Evolutionary conservation across 2,888 invertebrate species (phyloP).

Genomic region (Hemithea aestivaria): DNA sequence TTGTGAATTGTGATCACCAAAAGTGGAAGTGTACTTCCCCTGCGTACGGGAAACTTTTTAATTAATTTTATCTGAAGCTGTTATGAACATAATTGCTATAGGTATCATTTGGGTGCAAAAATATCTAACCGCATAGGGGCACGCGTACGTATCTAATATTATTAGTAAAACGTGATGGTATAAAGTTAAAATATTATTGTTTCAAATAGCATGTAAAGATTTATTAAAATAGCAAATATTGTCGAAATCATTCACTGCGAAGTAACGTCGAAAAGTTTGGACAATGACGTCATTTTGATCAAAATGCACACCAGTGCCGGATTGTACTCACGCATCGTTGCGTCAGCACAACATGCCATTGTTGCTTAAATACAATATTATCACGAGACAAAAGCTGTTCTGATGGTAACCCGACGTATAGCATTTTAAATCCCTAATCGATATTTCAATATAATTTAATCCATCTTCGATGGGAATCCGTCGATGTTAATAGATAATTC

Average conservation of each 20-base stretch:
- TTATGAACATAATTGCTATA: too few species aligned
- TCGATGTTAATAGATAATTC: conserved; percentile 18
- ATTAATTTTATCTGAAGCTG: too few species aligned
- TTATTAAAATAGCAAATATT: background rate
- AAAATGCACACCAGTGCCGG: conserved; percentile 6
- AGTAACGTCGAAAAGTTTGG: conserved; percentile 11
- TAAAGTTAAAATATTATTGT: conserved; percentile 1
- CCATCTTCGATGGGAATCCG: conserved; percentile 22
- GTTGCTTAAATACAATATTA: conserved; percentile 47
- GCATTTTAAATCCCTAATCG: conserved; percentile 44
- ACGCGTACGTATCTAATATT: too few species aligned
- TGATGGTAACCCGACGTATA: conserved; percentile 35
- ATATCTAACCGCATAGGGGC: too few species aligned
- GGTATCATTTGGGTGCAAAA: too few species aligned
- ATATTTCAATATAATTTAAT: conserved; percentile 45
- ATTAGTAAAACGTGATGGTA: too few species aligned
- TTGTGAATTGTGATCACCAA: too few species aligned
- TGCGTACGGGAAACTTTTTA: too few species aligned
- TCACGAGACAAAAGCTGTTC: conserved; percentile 51
- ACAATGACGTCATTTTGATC: conserved; percentile 13
- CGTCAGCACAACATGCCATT: conserved; percentile 51
- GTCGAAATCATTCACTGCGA: conserved; percentile 1
- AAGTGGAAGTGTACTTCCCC: too few species aligned
- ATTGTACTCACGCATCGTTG: conserved; percentile 34
- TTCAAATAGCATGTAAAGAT: background rate